Evolutionary conservation across 92 coral and sea anemone species (phyloP).

Genomic region (Diadumene lineata): DNA sequence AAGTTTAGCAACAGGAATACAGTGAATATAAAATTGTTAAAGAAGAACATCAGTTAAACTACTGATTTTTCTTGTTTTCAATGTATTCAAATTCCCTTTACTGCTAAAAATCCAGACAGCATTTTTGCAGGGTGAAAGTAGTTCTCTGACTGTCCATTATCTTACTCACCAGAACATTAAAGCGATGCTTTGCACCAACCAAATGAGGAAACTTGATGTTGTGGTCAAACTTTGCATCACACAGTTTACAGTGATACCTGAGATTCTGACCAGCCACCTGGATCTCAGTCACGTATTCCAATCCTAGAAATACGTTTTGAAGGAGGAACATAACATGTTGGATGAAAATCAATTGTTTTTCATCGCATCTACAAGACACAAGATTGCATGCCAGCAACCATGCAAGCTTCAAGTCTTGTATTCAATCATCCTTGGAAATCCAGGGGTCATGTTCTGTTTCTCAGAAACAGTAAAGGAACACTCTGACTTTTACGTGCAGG

Average conservation of each 20-base stretch:
- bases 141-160: background rate
- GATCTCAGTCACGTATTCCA: conserved; percentile 99
- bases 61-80: no score
- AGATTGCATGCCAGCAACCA: background rate
- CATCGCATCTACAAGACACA: conserved; percentile 8
- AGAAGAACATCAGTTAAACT: no score
- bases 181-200: conserved; percentile 99
- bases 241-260: conserved; percentile 95
- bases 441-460: no score
- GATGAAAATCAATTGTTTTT: conserved; percentile 37
- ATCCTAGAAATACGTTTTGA: conserved; percentile 77
- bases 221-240: conserved; percentile 99
- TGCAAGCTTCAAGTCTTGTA: background rate
- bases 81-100: no score
- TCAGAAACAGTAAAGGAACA: no score
- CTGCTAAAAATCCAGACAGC: no score
- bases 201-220: conserved; percentile 99
- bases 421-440: no score
- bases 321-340: conserved; percentile 38
- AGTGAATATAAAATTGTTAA: no score
- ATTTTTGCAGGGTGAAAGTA: no score
- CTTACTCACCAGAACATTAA: conserved; percentile 98
- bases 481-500: no score
- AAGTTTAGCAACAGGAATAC: no score
- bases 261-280: conserved; percentile 99